These are phyloP conservation scores for Halcyon senegalensis DNA, from an alignment of 2,113 vertebrate species.

Conservation along the genomic window DNA sequence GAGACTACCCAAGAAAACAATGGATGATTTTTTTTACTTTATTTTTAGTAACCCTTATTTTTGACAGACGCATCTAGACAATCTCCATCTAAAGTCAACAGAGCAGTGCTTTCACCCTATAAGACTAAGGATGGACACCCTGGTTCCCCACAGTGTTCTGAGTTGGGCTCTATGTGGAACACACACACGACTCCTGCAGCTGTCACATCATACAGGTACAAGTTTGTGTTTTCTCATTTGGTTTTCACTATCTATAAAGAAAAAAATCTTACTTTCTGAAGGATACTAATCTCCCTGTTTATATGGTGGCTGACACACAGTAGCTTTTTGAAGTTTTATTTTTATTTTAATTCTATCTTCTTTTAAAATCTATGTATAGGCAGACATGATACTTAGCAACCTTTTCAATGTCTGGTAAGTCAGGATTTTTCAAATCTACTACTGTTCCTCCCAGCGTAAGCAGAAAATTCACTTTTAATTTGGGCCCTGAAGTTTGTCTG, in stretches of 20 bases:
- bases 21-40: not conserved
- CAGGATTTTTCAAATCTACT: not conserved
- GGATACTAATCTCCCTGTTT: not conserved
- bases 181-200: not conserved
- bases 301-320: not conserved
- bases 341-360: not conserved
- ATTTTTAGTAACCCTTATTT: not conserved
- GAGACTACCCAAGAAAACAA: not conserved
- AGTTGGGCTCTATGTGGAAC: not conserved
- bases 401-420: not conserved
- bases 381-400: not conserved
- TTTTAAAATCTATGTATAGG: not conserved
- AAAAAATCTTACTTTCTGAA: not conserved
- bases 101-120: not conserved
- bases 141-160: not conserved
- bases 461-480: not conserved
- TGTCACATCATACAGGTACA: not conserved
- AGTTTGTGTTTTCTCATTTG: not conserved
- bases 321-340: not conserved
- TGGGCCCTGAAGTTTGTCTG: not conserved
- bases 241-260: not conserved
- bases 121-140: not conserved
- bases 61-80: not conserved
- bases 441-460: not conserved
- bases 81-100: not conserved